Evolutionary conservation across 2,888 invertebrate genomes (phyloP), one percentile per base, ranked within the genome.

Genomic region (Sympetrum striolatum): DNA sequence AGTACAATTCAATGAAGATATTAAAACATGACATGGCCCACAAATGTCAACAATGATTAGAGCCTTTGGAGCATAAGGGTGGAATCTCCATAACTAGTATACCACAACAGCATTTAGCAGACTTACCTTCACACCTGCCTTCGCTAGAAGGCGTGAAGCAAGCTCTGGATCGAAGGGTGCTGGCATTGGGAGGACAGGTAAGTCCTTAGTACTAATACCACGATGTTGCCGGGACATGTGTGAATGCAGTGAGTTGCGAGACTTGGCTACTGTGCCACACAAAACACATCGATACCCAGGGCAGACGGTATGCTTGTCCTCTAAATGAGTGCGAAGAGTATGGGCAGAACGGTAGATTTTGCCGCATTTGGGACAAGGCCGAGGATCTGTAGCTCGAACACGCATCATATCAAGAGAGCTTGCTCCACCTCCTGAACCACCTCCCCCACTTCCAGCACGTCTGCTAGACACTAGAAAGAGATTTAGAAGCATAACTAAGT

Each of bases 151-250:
- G 92, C 97, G 96, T 94, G 97, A 97, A 91, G 98, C 98, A 90
- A 98, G 95, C 91, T 98, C 98, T 0, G 98, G 98, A 94, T 98
- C 98, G 93, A 98, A 98, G 37, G 98, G 96, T 91, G 97, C 97
- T 37, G 98, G 98, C 98, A 98, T 98, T 91, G 98, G 98, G 92
- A 98, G 94, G 80, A 98, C 98, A 15, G 98, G 98, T 92, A 98
- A 95, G 94, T 98, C 98, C 95, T 98, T 98, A 92, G 98, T 98
- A 93, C 98, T 98, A 93, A 98, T 98, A 91, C 98, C 98, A 91
- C 98, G 96, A 94, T 98, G 98, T 93, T 98, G 98, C 86, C 98
- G 96, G 91, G 97, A 98, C 98, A 98, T 98, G 94, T 98, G 98
- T 91, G 98, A 98, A 94, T 98, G 98, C 90, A 98, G 95, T 0